Evolutionary conservation across 2,888 invertebrate genomes (phyloP), one percentile per base, ranked within the genome.

Genomic region (Liodrosophila aerea): DNA sequence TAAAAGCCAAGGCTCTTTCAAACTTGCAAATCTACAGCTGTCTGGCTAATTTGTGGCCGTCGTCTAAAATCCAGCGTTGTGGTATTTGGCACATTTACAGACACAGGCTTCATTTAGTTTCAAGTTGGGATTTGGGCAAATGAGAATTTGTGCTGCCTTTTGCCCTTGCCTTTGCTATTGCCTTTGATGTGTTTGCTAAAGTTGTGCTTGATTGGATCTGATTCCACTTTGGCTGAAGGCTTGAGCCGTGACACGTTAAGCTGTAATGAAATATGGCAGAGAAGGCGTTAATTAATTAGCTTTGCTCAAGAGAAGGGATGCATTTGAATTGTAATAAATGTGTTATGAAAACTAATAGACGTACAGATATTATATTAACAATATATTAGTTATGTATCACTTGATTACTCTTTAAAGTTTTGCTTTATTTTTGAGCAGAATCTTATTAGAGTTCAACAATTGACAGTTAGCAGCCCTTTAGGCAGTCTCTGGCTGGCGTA

Each of bases 51-150:
- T 74, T 81, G 70, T 58, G 66, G 76, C 78, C 78, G 85, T 80
- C 84, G 78, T 80, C 85, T 80, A 61, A 64, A 59, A 62, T 85
- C 78, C 78, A 80, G 84, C 80, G 83, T 85, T 78, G 80, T 41
- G 59, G 85, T 80, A 80, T 76, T 66, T 83, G 81, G 61, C 61
- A 80, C 73, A 67, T 52, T 65, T 84, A 57, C 82, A 57, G 64
- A 73, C 84, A 86, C 85, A 82, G 81, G 85, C 81, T 85, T 86
- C 81, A 81, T 81, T 81, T 81, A 81, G 86, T 84, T 86, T 66
- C 45, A 52, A 56, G 40, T 57, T 52, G 34, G 30, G 11, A 36
- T 18, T 58, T 43, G 47, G 34, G 51, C 11, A 60, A 56, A n/a
- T 46, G 11, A 27, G 50, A 65, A 76, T 51, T 53, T 60, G 59